A percentile compares a stretch with the other conserved stretches of the same genome.
Conservation (phyloP, 2,113 vertebrate genomes). For the Corythornis cristatus region DNA sequence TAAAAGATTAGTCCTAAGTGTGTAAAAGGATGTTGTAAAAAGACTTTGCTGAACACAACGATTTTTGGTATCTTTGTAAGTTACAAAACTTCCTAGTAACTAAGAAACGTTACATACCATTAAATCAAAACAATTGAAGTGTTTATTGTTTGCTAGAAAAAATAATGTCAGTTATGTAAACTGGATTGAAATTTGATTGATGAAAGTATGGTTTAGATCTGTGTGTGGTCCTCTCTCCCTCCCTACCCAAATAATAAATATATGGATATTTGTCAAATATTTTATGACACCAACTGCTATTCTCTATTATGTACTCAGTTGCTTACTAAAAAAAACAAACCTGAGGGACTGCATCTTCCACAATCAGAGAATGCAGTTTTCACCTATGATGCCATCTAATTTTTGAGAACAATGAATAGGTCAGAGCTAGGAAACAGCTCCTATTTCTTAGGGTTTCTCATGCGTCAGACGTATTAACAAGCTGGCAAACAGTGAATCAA, state of each 20-base stretch:
- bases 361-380: neutral
- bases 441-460: neutral
- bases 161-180: neutral
- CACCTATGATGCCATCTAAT: neutral
- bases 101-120: neutral
- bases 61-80: neutral
- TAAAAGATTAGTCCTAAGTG: neutral
- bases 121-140: neutral
- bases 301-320: neutral
- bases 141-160: constrained; percentile 8
- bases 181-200: neutral
- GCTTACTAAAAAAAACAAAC: neutral
- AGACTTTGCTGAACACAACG: neutral
- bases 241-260: neutral
- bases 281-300: neutral
- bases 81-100: neutral
- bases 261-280: neutral
- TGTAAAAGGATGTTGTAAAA: neutral
- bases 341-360: neutral
- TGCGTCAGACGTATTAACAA: neutral
- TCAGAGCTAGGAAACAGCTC: neutral
- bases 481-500: neutral
- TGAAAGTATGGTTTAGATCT: neutral
- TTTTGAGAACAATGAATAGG: neutral
- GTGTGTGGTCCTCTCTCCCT: neutral